These are phyloP conservation scores for Sinonovacula constricta DNA, from an alignment of 1,140 invertebrate species.

Conservation along the genomic window DNA sequence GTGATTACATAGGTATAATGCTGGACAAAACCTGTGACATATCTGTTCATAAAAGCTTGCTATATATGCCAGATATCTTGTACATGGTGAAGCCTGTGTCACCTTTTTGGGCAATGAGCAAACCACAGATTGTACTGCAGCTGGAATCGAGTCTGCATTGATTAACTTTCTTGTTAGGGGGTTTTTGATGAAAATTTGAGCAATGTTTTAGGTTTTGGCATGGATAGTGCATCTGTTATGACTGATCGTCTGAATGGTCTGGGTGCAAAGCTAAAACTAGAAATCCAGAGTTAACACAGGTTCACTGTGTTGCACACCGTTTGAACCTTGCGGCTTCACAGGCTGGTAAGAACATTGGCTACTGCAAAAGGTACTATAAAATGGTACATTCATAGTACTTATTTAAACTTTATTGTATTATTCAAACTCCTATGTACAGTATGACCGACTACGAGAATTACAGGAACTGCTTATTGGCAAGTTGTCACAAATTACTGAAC, in stretches of 20 bases:
- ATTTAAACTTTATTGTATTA: too few species aligned
- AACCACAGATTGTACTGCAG: background rate
- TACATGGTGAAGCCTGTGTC: background rate
- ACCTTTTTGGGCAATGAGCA: background rate
- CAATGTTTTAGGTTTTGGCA: background rate
- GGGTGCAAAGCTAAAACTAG: background rate
- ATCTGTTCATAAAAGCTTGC: constrained; percentile 2
- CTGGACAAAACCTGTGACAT: background rate
- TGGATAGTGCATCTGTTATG: background rate
- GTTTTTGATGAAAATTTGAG: background rate
- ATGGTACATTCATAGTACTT: background rate
- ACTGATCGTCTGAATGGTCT: background rate
- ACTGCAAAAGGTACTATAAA: background rate
- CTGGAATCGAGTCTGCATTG: background rate
- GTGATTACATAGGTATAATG: background rate
- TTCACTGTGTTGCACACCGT: background rate
- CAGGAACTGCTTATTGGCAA: background rate
- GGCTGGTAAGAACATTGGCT: background rate
- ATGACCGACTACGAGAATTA: background rate
- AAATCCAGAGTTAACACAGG: constrained; percentile 2
- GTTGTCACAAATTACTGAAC: background rate
- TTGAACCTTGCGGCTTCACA: constrained; percentile 14
- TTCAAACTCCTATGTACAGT: background rate
- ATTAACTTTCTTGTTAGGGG: background rate
- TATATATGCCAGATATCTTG: too few species aligned